These are phyloP conservation scores for Sinosuthora webbiana DNA, from an alignment of 2,113 vertebrate genomes.

Conservation along the genomic window DNA sequence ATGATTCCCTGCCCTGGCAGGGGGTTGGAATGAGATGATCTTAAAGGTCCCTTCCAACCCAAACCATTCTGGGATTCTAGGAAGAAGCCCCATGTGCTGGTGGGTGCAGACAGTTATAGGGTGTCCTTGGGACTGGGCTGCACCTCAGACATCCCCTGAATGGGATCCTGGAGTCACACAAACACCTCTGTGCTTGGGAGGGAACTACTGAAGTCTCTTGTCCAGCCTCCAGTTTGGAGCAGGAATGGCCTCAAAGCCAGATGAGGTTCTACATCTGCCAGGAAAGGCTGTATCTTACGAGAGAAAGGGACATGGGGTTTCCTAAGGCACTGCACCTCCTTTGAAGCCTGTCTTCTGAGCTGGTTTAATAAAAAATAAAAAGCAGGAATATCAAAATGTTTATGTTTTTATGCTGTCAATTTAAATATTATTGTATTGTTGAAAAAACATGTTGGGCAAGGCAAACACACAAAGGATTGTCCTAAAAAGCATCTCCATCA, in stretches of 20 bases:
- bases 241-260: background rate
- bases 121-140: background rate
- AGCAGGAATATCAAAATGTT: background rate
- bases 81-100: background rate
- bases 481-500: background rate
- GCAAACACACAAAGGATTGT: background rate
- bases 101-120: background rate
- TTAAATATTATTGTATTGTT: background rate
- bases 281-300: background rate
- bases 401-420: background rate
- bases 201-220: background rate
- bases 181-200: background rate
- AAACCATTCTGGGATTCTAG: background rate
- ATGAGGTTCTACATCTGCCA: background rate
- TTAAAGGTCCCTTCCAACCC: background rate
- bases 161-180: background rate
- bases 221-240: background rate
- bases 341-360: background rate
- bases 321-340: background rate
- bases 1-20: background rate
- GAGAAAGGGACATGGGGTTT: background rate
- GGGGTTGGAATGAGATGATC: background rate
- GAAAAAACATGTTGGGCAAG: background rate
- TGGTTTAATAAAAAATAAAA: background rate
- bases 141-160: background rate